phyloP scores from a whole-genome alignment of 2,797 vertebrate species.

The Oryzias dopingdopingensis region DNA sequence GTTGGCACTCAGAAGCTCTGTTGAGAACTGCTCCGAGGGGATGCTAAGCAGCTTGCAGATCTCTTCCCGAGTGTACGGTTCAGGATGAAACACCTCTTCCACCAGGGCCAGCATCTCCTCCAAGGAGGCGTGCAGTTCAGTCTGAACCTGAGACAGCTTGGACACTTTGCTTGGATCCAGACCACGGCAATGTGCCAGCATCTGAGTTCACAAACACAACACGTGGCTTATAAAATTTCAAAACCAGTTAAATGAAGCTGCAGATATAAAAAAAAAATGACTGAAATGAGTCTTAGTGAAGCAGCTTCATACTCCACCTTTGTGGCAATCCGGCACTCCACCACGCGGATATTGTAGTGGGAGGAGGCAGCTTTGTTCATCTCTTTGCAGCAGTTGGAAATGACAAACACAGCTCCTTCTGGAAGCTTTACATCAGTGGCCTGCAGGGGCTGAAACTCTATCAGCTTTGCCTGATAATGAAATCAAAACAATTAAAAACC shows the following conservation, averaged over 20 bases:
- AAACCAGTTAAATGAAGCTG: too few relatives aligned
- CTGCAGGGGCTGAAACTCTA: slow-evolving; percentile 91
- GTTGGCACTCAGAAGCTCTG: slow-evolving; percentile 84
- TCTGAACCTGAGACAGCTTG: slow-evolving; percentile 86
- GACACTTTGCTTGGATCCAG: slow-evolving; percentile 78
- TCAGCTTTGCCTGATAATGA: slow-evolving; percentile 90
- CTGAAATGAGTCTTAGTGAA: too few relatives aligned
- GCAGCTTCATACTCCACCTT: slow-evolving; percentile 78
- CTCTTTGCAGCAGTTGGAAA: slow-evolving; percentile 94
- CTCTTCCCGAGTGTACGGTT: slow-evolving; percentile 89
- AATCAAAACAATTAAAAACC: neutral
- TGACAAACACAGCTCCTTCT: slow-evolving; percentile 88
- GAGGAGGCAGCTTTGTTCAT: slow-evolving; percentile 98
- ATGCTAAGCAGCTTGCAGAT: slow-evolving; percentile 85
- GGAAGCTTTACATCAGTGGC: slow-evolving; percentile 92
- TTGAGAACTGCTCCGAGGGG: slow-evolving; percentile 80
- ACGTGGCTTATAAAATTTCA: neutral
- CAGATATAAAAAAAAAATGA: too few relatives aligned
- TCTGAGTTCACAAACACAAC: slow-evolving; percentile 66
- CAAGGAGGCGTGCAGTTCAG: slow-evolving; percentile 77
- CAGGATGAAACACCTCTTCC: slow-evolving; percentile 85
- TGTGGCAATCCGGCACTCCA: slow-evolving; percentile 92
- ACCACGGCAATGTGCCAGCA: slow-evolving; percentile 83
- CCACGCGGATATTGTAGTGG: slow-evolving; percentile 94
- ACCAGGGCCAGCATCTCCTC: slow-evolving; percentile 88